Evolutionary conservation across 2,888 invertebrate species (phyloP).

Genomic region (Eupelmus urozonus): DNA sequence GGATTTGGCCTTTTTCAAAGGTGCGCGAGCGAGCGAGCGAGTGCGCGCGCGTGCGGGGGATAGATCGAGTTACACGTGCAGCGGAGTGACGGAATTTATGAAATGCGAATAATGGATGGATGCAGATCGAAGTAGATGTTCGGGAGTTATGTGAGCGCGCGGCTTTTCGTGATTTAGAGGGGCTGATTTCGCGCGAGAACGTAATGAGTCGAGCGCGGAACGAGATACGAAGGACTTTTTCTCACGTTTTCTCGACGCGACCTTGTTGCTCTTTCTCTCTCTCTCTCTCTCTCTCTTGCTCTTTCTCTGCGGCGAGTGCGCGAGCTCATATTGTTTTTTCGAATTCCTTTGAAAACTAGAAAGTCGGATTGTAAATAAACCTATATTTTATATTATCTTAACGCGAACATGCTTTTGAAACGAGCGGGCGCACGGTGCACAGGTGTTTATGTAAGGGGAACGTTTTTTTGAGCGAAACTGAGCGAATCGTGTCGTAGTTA

Average conservation of each 20-base stretch:
- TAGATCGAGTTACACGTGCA: constrained; percentile 10
- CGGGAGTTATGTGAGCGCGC: not conserved
- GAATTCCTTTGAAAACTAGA: constrained; percentile 14
- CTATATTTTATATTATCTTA: constrained; percentile 5
- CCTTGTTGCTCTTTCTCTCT: not conserved
- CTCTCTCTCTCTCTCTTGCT: too few species aligned
- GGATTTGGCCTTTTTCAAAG: too few species aligned
- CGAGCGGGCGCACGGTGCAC: too few species aligned
- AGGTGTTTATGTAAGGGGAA: too few species aligned
- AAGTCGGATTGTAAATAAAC: not conserved
- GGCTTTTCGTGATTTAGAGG: not conserved
- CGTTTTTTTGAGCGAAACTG: too few species aligned
- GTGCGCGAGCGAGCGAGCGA: too few species aligned
- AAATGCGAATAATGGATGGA: constrained; percentile 30
- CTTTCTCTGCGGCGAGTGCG: too few species aligned
- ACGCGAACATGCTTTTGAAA: not conserved
- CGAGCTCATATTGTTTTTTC: not conserved
- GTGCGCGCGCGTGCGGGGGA: too few species aligned
- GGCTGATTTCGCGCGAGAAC: not conserved
- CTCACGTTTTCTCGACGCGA: not conserved
- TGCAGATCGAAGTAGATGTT: constrained; percentile 2
- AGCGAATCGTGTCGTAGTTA: too few species aligned
- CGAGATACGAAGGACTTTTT: constrained; percentile 9
- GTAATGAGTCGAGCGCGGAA: not conserved
- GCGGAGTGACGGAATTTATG: constrained; percentile 12